Evolutionary conservation across 2,797 vertebrate species (phyloP), one percentile per base, ranked within the genome.

Genomic region (Stomatorhinus walkeri): DNA sequence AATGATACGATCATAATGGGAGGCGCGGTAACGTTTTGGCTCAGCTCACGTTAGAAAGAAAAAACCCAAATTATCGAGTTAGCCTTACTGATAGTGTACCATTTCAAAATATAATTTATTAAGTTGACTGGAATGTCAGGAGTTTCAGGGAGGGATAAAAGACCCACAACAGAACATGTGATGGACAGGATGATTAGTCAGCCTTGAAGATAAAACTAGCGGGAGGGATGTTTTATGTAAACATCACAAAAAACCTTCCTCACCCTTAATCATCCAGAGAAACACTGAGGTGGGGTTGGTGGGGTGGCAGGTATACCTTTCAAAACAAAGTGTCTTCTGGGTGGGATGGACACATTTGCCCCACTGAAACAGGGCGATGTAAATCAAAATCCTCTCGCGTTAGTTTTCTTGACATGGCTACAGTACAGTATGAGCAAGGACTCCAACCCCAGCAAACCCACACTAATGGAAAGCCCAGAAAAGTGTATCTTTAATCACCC

Each of bases 381-480:
- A 59, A 87, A 87, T 22, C 83, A 1, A 52, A 85, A 85, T 81
- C 36, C 48, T 52, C 12, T 85, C 28, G 3, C 22, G 28, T 87
- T 59, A 87, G 32, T 59, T 36, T 32, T 87, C 52, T 59, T 87
- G 22, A 64, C 24, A 89, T 2, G 79, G 46, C 22, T 76, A 90
- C 90, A 85, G 56, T 24, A 88, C 89, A 7, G 14, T 56, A 32
- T 85, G 88, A 89, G 84, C 90, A 91, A 87, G 14, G 14, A 43
- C 51, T 88, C 40, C 46, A 76, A 51, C 43, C 83, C 8, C 40
- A 59, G 81, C 52, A 85, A 59, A 87, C 85, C 68, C 88, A 89
- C 88, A 51, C 49, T 88, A 90, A 90, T 89, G 72, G 86, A 92
- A 91, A 85, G 87, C 90, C 90, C 91, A 90, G 88, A 49, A 90